Conservation (phyloP, 2,888 invertebrate species). For the Drosophila kuntzei region DNA sequence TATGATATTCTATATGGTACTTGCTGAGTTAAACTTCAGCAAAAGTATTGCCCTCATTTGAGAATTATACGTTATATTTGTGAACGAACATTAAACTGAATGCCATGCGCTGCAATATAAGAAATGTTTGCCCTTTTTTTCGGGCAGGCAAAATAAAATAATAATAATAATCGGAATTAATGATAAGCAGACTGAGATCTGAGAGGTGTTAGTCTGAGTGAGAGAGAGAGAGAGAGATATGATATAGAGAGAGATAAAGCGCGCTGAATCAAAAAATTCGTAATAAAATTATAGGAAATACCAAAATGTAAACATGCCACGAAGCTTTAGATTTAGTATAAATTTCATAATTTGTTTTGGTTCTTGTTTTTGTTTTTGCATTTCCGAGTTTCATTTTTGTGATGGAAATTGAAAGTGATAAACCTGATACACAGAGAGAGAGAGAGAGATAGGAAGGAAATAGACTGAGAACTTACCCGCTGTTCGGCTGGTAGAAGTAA, state of each 20-base stretch:
- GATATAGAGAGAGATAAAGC: constrained; percentile 37
- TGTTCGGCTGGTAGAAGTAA: constrained; percentile 96
- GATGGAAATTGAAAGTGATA: constrained; percentile 51
- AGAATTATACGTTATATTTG: constrained; percentile 53
- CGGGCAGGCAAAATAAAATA: constrained; percentile 56
- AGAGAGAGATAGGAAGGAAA: constrained; percentile 2
- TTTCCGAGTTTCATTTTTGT: constrained; percentile 51
- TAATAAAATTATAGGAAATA: constrained; percentile 52
- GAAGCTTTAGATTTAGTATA: constrained; percentile 58
- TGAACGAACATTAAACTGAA: constrained; percentile 77
- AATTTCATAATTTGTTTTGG: constrained; percentile 48
- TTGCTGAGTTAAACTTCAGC: constrained; percentile 62
- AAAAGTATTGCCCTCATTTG: constrained; percentile 48
- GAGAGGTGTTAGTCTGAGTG: constrained; percentile 64
- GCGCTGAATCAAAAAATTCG: constrained; percentile 65
- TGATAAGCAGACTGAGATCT: constrained; percentile 45
- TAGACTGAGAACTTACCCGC: constrained; percentile 90
- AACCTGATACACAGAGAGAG: constrained; percentile 31
- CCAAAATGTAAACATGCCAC: constrained; percentile 75
- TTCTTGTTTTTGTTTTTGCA: constrained; percentile 32
- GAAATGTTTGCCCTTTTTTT: constrained; percentile 57
- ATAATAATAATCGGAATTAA: constrained; percentile 61
- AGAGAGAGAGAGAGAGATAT: constrained; percentile 31
- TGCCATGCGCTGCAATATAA: constrained; percentile 82
- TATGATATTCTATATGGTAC: constrained; percentile 44